Evolutionary conservation across 2,888 invertebrate species (phyloP), one percentile per base, ranked within the genome.

Genomic region (Ornithoptera alexandrae): DNA sequence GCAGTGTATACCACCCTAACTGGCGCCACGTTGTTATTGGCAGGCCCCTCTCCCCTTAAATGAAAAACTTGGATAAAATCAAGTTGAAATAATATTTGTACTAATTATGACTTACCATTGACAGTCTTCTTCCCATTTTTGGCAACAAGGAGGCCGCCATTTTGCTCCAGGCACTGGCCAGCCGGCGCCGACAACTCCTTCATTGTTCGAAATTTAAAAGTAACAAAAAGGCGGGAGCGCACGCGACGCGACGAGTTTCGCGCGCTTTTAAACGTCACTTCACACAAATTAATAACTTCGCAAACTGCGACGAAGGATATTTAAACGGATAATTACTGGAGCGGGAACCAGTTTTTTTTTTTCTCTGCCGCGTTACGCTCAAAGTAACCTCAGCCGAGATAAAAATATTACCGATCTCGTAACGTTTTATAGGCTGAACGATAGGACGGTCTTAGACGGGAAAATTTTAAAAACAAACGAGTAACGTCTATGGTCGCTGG

Each of bases 221-320:
- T 64, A 5, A 50, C 5, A n/a, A 67, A 67, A 42, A 30, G 58
- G 8, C 65, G 24, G 53, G 3, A 75, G 65, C 70, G 72, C 72
- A 71, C 72, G 73, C 60, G 70, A 70, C 73, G 72, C 72, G 68
- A 70, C 70, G 72, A 71, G 72, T 75, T 88, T 87, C 84, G 86
- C 90, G 90, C 87, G 84, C 79, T 86, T 85, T 83, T 74, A 80
- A 82, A 88, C 85, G 90, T 90, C 90, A 90, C 88, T 89, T 86
- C 88, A 74, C 75, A 74, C 76, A 77, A 78, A 76, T 6, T 74
- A 74, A 68, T 69, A 73, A 75, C 63, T 79, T 76, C 74, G 74
- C 74, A 71, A 79, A 79, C 83, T 84, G 84, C 86, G 84, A 83
- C 81, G 85, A 79, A 70, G 69, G 70, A 70, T 70, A 70, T 70